Evolutionary conservation across 1,140 invertebrate genomes (phyloP), one percentile per base, ranked within the genome.

Genomic region (Drosophila mojavensis): DNA sequence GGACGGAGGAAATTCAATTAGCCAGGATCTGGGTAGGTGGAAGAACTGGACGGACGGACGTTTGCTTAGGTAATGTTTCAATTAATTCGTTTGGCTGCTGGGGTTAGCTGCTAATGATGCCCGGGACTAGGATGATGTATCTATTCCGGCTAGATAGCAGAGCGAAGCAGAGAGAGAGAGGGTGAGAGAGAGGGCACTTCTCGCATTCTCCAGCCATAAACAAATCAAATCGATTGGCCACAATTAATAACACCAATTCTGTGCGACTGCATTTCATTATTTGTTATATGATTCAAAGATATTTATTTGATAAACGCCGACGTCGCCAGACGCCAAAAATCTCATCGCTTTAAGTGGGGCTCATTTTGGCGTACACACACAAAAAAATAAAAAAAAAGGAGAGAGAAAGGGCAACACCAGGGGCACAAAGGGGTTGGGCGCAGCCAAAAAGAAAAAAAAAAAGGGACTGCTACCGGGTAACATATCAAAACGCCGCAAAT

Each of bases 31-130:
- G 43, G n/a, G 15, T 28, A 5, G 43, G n/a, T 5, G 30, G 76
- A 65, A 59, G 66, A 30, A 3, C 6, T 1, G 30, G 5, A 2
- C 63, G 47, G 81, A 51, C 54, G 67, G 59, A 73, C 80, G 77
- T 89, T 89, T 88, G 83, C 84, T 89, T 89, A 89, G 84, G 84
- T 89, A 89, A 89, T 89, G 84, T 89, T 89, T 89, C 84, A 89
- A 89, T 89, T 89, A 89, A 89, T 89, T 89, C 80, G 77, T 79
- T 77, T 79, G 51, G 71, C 13, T 62, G 67, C 53, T 48, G 41
- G n/a, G 43, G 6, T n/a, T 70, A 58, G 66, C 54, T 47, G 61
- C 83, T 86, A 86, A 86, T 86, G 82, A 88, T 82, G 72, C 65
- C 26, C 15, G 5, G 39, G 39, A 58, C 15, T 30, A 60, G 24